Conservation (phyloP, 2,797 vertebrate species). For the Pristis pectinata region DNA sequence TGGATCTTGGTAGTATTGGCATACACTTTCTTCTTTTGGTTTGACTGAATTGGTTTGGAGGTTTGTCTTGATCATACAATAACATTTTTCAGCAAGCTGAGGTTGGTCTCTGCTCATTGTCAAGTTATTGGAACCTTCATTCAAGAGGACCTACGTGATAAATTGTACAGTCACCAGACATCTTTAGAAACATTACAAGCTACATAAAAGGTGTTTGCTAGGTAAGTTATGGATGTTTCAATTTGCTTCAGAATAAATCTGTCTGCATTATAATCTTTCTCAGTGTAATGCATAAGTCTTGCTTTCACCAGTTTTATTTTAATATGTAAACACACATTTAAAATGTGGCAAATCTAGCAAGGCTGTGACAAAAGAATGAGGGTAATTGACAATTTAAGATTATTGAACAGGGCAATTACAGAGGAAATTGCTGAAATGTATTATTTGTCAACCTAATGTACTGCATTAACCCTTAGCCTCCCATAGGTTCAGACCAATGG, state of each 20-base stretch:
- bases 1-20: background rate
- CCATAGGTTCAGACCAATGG: background rate
- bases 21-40: background rate
- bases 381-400: background rate
- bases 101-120: background rate
- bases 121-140: background rate
- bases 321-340: background rate
- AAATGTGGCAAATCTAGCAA: background rate
- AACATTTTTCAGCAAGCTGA: background rate
- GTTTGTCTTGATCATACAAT: background rate
- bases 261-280: background rate
- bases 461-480: background rate
- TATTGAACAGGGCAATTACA: background rate
- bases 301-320: background rate
- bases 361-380: background rate
- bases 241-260: constrained; percentile 32
- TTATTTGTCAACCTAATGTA: background rate
- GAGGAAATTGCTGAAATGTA: background rate
- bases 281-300: background rate
- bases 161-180: constrained; percentile 17
- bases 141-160: background rate
- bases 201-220: background rate
- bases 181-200: background rate
- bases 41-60: background rate
- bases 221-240: background rate